These are phyloP conservation scores for Penelope pileata DNA, from an alignment of 2,113 vertebrate genomes.

Conservation along the genomic window DNA sequence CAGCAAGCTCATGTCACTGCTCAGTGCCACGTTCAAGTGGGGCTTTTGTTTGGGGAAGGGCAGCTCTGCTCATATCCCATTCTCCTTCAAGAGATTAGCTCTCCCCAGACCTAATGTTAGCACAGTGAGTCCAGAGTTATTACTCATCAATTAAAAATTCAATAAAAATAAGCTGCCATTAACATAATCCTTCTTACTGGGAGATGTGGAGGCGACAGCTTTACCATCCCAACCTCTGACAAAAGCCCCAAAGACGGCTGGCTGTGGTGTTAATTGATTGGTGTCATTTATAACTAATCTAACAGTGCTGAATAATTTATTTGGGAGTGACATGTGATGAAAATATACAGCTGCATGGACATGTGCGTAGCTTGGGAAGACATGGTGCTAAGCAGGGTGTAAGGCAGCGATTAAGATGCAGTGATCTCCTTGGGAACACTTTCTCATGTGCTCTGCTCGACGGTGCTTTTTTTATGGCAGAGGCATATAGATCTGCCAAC, in stretches of 20 bases:
- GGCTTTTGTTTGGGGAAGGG: background rate
- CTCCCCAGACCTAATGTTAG: slow-evolving; percentile 1
- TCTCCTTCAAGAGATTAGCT: slow-evolving; percentile 37
- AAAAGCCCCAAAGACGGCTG: slow-evolving; percentile 15
- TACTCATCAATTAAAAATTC: slow-evolving; percentile 61
- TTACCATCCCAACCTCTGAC: slow-evolving; percentile 27
- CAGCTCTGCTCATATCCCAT: background rate
- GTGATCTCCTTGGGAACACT: slow-evolving; percentile 13
- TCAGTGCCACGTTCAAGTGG: background rate
- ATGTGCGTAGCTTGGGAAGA: slow-evolving; percentile 3
- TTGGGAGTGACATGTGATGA: slow-evolving; percentile 59
- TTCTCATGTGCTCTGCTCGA: background rate
- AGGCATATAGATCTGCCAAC: background rate
- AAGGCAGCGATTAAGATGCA: slow-evolving; percentile 49
- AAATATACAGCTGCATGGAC: slow-evolving; percentile 61
- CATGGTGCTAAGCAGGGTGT: background rate
- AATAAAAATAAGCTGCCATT: slow-evolving; percentile 38
- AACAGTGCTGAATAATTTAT: slow-evolving; percentile 77
- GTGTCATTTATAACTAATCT: slow-evolving; percentile 73
- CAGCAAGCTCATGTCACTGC: background rate
- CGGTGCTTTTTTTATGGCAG: background rate
- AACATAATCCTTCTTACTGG: slow-evolving; percentile 53
- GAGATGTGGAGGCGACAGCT: slow-evolving; percentile 33
- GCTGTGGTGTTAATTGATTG: slow-evolving; percentile 70
- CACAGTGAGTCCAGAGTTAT: background rate